Evolutionary conservation across 1,140 invertebrate genomes (phyloP).

Genomic region (Babylonia areolata): DNA sequence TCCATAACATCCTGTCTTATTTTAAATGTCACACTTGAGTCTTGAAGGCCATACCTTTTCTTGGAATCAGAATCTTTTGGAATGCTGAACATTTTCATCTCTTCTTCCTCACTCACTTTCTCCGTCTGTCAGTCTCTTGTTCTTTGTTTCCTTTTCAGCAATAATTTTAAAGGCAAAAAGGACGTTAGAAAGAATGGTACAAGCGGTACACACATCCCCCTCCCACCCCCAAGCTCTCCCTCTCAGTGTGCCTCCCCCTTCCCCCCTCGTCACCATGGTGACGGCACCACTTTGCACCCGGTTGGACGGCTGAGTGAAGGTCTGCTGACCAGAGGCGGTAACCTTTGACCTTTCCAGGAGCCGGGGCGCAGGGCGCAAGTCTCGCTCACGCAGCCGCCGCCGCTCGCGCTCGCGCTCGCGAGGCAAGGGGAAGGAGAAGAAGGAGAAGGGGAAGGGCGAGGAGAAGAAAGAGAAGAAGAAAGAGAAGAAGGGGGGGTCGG

Average conservation of each 20-base stretch:
- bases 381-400: constrained; percentile 47
- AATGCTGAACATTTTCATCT: no score
- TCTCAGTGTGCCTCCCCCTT: no score
- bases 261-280: no score
- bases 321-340: not conserved
- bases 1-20: no score
- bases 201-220: no score
- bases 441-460: constrained; percentile 16
- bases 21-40: no score
- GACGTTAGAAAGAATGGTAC: no score
- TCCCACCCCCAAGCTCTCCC: no score
- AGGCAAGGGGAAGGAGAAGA: constrained; percentile 33
- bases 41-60: no score
- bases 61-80: no score
- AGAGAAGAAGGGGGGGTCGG: constrained; percentile 25
- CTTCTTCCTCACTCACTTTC: not conserved
- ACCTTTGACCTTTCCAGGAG: constrained; percentile 44
- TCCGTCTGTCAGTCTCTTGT: not conserved
- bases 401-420: constrained; percentile 41
- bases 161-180: no score
- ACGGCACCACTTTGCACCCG: no score
- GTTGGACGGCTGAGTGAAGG: not conserved
- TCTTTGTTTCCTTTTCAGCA: not conserved
- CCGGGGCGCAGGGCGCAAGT: constrained; percentile 39
- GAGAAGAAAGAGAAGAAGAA: constrained; percentile 30